Conservation (phyloP, 1,140 invertebrate genomes). For the Chelonus insularis region DNA sequence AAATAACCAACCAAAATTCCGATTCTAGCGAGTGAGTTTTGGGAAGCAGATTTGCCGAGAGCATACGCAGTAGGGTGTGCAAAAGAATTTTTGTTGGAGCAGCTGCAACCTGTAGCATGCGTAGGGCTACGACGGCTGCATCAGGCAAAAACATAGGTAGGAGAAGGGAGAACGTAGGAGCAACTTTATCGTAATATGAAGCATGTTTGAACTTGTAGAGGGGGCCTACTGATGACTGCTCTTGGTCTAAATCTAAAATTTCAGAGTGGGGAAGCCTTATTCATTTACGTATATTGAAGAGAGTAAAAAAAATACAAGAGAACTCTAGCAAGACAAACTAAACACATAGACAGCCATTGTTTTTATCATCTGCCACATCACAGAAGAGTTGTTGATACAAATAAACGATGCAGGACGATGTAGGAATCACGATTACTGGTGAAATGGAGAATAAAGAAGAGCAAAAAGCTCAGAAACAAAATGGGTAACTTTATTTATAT, state of each 20-base stretch:
- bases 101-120: slow-evolving; percentile 51
- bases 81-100: slow-evolving; percentile 39
- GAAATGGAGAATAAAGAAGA: slow-evolving; percentile 33
- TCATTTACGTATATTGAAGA: not conserved
- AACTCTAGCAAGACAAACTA: too few relatives aligned
- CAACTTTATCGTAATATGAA: slow-evolving; percentile 12
- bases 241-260: not conserved
- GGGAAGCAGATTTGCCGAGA: not conserved
- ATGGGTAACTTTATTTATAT: slow-evolving; percentile 37
- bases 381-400: not conserved
- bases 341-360: slow-evolving; percentile 6
- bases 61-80: not conserved
- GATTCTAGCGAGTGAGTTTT: not conserved
- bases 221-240: not conserved
- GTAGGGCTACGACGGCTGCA: slow-evolving; percentile 2
- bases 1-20: too few relatives aligned
- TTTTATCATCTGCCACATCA: slow-evolving; percentile 13
- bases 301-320: slow-evolving; percentile 1
- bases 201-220: slow-evolving; percentile 5
- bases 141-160: not conserved
- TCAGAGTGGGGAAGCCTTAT: not conserved
- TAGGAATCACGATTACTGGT: slow-evolving; percentile 33
- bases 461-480: slow-evolving; percentile 31
- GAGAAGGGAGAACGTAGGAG: not conserved
- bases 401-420: slow-evolving; percentile 28